These are phyloP conservation scores for Megalopta genalis DNA, from an alignment of 1,140 invertebrate species.

Conservation along the genomic window DNA sequence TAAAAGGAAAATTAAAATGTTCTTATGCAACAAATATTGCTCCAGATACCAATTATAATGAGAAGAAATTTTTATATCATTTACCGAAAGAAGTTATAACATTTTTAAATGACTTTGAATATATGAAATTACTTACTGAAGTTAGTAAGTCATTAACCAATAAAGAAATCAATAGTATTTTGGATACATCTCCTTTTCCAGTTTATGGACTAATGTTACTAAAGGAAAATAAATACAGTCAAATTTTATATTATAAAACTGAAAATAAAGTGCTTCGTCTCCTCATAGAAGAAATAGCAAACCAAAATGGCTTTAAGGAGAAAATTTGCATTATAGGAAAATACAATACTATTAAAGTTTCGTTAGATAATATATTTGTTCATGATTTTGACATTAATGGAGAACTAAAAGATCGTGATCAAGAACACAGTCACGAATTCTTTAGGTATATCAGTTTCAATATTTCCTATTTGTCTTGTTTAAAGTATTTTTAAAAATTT, in stretches of 20 bases:
- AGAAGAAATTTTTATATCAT: slow-evolving; percentile 64
- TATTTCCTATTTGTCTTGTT: slow-evolving; percentile 32
- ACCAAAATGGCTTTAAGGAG: slow-evolving; percentile 54
- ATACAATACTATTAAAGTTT: slow-evolving; percentile 54
- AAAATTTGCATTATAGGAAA: slow-evolving; percentile 60
- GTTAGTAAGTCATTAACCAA: slow-evolving; percentile 55
- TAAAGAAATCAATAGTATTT: slow-evolving; percentile 61
- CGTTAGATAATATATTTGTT: slow-evolving; percentile 63
- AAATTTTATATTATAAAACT: slow-evolving; percentile 66
- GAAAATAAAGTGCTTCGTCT: slow-evolving; percentile 53
- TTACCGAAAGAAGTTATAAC: slow-evolving; percentile 77
- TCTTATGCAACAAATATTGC: slow-evolving; percentile 59
- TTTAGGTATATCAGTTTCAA: slow-evolving; percentile 56
- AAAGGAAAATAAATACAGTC: slow-evolving; percentile 57
- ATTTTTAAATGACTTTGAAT: slow-evolving; percentile 82
- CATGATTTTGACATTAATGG: slow-evolving; percentile 72
- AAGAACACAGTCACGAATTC: slow-evolving; percentile 59
- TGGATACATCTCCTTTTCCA: slow-evolving; percentile 75
- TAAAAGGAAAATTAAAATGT: slow-evolving; percentile 77
- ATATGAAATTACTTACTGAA: slow-evolving; percentile 66
- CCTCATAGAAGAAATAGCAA: slow-evolving; percentile 63
- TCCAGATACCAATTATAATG: slow-evolving; percentile 9
- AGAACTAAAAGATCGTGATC: slow-evolving; percentile 68
- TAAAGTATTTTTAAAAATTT: slow-evolving; percentile 29
- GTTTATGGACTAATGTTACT: slow-evolving; percentile 70